Percentiles rank a stretch among this genome's conserved stretches.
Conservation (phyloP, 2,113 vertebrate genomes). For the Anarhynchus alexandrinus region DNA sequence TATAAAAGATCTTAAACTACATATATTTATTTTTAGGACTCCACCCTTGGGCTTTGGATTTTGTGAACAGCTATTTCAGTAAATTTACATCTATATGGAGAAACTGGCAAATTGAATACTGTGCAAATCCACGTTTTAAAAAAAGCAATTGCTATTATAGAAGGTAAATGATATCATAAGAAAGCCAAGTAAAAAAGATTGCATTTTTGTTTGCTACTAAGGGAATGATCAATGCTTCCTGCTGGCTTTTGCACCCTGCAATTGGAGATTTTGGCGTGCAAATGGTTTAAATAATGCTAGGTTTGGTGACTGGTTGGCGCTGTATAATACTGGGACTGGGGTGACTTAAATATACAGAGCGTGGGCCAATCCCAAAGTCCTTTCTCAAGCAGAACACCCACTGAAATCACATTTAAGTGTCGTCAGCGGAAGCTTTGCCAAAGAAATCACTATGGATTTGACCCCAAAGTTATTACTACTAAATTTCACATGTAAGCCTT, state of each 20-base stretch:
- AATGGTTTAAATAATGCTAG: slow-evolving; percentile 41
- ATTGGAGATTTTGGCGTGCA: slow-evolving; percentile 25
- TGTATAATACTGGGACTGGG: slow-evolving; percentile 26
- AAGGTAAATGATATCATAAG: slow-evolving; percentile 73
- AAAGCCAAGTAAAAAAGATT: slow-evolving; percentile 57
- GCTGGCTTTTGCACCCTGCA: slow-evolving; percentile 39
- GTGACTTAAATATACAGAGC: slow-evolving; percentile 34
- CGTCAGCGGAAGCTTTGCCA: slow-evolving; percentile 30
- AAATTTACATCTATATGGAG: slow-evolving; percentile 69
- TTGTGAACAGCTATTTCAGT: slow-evolving; percentile 69
- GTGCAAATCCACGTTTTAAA: slow-evolving; percentile 66
- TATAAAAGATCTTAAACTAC: slow-evolving; percentile 33
- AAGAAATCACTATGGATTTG: slow-evolving; percentile 33
- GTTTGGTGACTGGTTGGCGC: slow-evolving; percentile 37
- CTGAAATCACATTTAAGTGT: slow-evolving; percentile 45
- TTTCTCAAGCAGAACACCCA: slow-evolving; percentile 34
- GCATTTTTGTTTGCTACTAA: slow-evolving; percentile 65
- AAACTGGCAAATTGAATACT: slow-evolving; percentile 69
- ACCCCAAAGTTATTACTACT: slow-evolving; percentile 49
- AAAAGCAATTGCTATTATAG: slow-evolving; percentile 74
- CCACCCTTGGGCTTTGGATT: slow-evolving; percentile 59
- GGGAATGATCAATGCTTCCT: slow-evolving; percentile 55
- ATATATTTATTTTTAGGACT: slow-evolving; percentile 61
- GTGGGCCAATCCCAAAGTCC: not conserved
- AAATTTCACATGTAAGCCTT: slow-evolving; percentile 37